A percentile compares a stretch with the other conserved stretches of the same genome.
These are phyloP conservation scores for Chaenogobius annularis DNA, from an alignment of 2,113 vertebrate genomes.

Conservation along the genomic window DNA sequence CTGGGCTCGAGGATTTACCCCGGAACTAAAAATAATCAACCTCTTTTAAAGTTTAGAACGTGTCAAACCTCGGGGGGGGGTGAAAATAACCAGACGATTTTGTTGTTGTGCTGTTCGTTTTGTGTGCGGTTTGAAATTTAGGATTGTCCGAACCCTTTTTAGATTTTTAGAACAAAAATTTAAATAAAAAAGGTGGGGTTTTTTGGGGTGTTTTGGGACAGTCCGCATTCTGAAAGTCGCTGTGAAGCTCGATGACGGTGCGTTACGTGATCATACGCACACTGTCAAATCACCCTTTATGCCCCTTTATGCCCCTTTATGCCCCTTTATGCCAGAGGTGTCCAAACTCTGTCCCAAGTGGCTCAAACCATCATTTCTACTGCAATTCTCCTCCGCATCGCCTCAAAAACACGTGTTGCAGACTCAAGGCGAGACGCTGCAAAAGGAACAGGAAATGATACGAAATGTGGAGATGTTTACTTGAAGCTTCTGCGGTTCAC, in stretches of 20 bases:
- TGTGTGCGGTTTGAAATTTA: neutral
- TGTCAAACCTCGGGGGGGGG: neutral
- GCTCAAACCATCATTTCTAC: no score
- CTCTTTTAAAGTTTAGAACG: neutral
- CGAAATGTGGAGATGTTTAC: no score
- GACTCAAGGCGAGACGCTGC: no score
- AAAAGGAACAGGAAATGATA: no score
- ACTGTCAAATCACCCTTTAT: conserved; percentile 61
- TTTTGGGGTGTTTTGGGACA: neutral
- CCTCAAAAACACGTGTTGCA: no score
- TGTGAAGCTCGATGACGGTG: conserved; percentile 51
- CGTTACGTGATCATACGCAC: conserved; percentile 69
- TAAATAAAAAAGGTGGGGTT: neutral
- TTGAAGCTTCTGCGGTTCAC: no score
- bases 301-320: no score
- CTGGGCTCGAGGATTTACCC: no score
- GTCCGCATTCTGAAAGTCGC: conserved; percentile 21
- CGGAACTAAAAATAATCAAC: no score
- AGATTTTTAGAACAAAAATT: neutral
- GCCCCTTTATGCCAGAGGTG: conserved; percentile 24
- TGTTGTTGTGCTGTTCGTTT: neutral
- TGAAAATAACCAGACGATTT: neutral
- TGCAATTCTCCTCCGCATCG: no score
- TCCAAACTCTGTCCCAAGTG: no score
- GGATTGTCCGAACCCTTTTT: neutral